Base-by-base conservation (phyloP, 2,113 vertebrate species). In the Indri indri region DNA sequence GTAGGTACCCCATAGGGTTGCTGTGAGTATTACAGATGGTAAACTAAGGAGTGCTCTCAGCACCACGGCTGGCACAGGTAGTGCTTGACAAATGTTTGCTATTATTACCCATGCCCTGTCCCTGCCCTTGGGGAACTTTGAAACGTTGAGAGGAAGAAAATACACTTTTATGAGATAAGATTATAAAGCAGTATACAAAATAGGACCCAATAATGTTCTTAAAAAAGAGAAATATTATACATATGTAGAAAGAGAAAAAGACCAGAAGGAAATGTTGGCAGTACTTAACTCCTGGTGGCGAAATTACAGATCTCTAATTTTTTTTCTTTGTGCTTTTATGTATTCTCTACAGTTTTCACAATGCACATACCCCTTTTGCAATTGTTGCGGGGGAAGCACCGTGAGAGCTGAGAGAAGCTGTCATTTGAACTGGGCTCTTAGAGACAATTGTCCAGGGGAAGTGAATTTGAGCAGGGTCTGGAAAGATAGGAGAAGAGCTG, bases 341-440 rank as follows among this genome's bases (percentile, higher is more conserved):
- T 61, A 61, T 95, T 91, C 54, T 73, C 85, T 80, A 77, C 50
- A 88, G 80, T 88, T 88, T 74, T 82, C 81, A 54, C 68, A 94
- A 96, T 27, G n/a, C 22, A 81, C 54, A 20, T 9, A 68, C 32
- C 32, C 50, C 34, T 88, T 95, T 85, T 59, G 17, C 13, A 65
- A 45, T 88, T 8, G 54, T 5, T 22, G 34, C n/a, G 14, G 9
- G 40, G 73, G 37, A 74, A 2, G 25, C 6, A 5, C 10, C 22
- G 3, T 73, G 45, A 97, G 47, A 57, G 18, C 42, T 63, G 57
- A 68, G 32, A 61, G 23, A 34, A 42, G 16, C 2, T 82, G 32
- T 59, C 42, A 50, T 42, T 50, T 63, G 73, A 52, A 82, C 70
- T 73, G 70, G 68, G 89, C 27, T 94, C 25, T 61, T 45, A 6